phyloP scores from a whole-genome alignment of 2,113 vertebrate genomes.

The Carassius gibelio region DNA sequence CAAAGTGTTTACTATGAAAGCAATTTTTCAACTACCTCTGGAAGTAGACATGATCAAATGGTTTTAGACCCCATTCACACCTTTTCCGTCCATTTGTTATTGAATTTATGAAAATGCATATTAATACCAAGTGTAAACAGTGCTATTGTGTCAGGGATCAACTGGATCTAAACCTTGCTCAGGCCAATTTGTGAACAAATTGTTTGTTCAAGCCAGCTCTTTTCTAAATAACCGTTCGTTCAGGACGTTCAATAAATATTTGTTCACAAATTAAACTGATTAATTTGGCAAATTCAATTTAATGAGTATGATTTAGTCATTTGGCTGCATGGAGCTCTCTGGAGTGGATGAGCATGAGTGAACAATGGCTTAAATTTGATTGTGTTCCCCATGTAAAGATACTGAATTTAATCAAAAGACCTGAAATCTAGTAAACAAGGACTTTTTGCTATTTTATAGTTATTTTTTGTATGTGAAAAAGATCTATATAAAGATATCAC shows the following conservation, averaged over 20 bases:
- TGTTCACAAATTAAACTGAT: too few relatives aligned
- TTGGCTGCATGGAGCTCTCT: too few relatives aligned
- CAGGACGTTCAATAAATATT: background rate
- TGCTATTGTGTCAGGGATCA: background rate
- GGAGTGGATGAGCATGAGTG: background rate
- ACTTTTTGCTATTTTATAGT: too few relatives aligned
- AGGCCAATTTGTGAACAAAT: background rate
- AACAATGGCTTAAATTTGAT: background rate
- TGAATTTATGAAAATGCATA: background rate
- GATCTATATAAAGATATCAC: background rate
- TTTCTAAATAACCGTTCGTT: background rate
- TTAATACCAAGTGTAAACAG: background rate
- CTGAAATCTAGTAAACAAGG: background rate
- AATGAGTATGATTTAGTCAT: too few relatives aligned
- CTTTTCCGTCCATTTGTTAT: background rate
- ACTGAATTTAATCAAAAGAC: background rate
- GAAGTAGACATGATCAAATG: background rate
- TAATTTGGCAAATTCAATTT: too few relatives aligned
- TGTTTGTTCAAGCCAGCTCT: background rate
- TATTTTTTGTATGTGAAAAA: background rate
- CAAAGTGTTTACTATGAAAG: background rate
- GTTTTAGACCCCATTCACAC: background rate
- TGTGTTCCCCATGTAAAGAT: background rate
- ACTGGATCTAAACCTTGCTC: background rate
- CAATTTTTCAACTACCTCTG: background rate